Percentiles rank a stretch among this genome's conserved stretches.
Conservation (phyloP, 2,797 vertebrate genomes). For the Sebastes nivosus region DNA sequence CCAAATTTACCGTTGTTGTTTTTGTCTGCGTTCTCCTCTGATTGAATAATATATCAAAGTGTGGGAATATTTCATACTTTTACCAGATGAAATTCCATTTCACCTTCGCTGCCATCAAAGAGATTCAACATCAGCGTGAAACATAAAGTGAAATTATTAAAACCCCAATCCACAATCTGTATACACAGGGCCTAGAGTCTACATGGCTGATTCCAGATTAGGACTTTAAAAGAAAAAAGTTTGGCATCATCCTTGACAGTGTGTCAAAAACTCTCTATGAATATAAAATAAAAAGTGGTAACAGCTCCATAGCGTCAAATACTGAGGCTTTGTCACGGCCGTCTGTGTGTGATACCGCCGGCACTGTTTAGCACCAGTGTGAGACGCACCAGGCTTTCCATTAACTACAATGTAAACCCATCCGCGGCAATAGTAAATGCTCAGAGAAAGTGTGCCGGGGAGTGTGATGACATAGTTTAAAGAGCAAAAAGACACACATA, state of each 20-base stretch:
- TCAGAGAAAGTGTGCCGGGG: neutral
- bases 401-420: neutral
- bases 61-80: constrained; percentile 1
- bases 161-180: neutral
- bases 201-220: neutral
- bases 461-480: neutral
- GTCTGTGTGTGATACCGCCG: no score
- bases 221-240: neutral
- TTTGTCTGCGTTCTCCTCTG: neutral
- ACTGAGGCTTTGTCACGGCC: neutral
- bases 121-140: neutral
- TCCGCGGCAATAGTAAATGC: neutral
- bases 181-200: neutral
- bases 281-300: neutral
- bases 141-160: neutral
- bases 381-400: neutral
- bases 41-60: constrained; percentile 18
- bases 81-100: constrained; percentile 4
- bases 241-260: neutral
- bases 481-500: neutral
- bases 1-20: neutral
- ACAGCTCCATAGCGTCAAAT: neutral
- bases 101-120: constrained; percentile 15
- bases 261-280: neutral
- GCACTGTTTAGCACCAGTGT: neutral